phyloP scores from a whole-genome alignment of 2,113 vertebrate species.

The Vidua chalybeata region DNA sequence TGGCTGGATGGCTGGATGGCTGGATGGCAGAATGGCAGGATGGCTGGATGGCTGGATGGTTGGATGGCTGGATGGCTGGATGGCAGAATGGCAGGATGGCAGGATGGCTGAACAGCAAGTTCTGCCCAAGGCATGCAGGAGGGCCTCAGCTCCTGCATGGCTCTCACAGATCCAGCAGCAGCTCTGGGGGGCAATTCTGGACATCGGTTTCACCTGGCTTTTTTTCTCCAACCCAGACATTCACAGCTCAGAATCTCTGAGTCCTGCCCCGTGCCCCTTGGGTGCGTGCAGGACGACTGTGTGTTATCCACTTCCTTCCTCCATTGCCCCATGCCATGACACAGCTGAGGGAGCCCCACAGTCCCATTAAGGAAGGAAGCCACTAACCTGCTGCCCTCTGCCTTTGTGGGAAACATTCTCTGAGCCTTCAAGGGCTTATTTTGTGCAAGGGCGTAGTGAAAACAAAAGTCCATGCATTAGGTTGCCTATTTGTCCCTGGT shows the following conservation, averaged over 20 bases:
- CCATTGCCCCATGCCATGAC: neutral
- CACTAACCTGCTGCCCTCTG: neutral
- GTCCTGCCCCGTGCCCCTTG: neutral
- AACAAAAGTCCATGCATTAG: neutral
- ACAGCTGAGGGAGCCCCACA: neutral
- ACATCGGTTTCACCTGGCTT: neutral
- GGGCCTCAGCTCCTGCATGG: neutral
- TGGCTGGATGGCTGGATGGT: rapidly evolving
- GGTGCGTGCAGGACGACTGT: neutral
- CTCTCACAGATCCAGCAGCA: neutral
- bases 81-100: rapidly evolving
- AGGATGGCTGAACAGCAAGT: rapidly evolving
- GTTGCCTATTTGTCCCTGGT: neutral
- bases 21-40: rapidly evolving
- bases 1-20: neutral
- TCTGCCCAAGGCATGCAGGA: neutral
- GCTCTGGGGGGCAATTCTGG: neutral
- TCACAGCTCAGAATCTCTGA: neutral
- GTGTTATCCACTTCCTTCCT: constrained; percentile 41
- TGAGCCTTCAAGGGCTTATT: neutral
- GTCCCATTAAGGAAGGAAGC: constrained; percentile 53
- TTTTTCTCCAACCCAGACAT: neutral
- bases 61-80: neutral
- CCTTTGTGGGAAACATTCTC: neutral
- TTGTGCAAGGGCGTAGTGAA: neutral